Evolutionary conservation across 2,113 vertebrate species (phyloP), one percentile per base, ranked within the genome.

Genomic region (Myrmecobius fasciatus): DNA sequence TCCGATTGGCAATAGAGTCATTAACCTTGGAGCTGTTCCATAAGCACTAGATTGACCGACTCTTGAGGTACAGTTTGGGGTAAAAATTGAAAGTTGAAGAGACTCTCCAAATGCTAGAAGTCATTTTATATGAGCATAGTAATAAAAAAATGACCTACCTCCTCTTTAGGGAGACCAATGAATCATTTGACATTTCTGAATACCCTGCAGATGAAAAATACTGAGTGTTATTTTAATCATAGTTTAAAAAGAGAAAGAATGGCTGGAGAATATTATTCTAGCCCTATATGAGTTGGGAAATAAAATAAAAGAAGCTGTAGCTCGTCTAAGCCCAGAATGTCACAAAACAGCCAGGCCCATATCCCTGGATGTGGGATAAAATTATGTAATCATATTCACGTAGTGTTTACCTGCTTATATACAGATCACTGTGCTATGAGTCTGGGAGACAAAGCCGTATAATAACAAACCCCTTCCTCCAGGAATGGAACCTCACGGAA

Each of bases 161-260:
- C 28, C 24, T 96, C 56, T 12, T 90, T 53, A 26, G 26, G 54
- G 48, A 49, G 9, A 92, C n/a, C 25, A 83, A 75, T 95, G 53
- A 92, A 93, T 91, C 52, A 89, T 43, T 20, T 94, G 93, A 93
- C 91, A 92, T 43, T 90, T 96, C 52, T 47, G 20, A 94, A 53
- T 91, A 49, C 12, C 95, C 91, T 95, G 90, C 96, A 93, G 53
- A 11, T 96, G 47, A 90, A 91, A 94, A 53, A 5, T 22, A 47
- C 2, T 67, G 1, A 91, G 28, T 46, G 3, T 91, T 91, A 93
- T 95, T 95, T 97, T 94, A 93, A 93, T 46, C 89, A 54, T 28
- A 83, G 28, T 89, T 36, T 8, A 93, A 93, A 83, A 89, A 89
- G 22, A 47, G n/a, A 83, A 83, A 83, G n/a, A 83, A 83, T n/a